Percentiles rank a stretch among this genome's conserved stretches.
phyloP scores from a whole-genome alignment of 2,113 vertebrate species.

The Gracilinanus agilis region DNA sequence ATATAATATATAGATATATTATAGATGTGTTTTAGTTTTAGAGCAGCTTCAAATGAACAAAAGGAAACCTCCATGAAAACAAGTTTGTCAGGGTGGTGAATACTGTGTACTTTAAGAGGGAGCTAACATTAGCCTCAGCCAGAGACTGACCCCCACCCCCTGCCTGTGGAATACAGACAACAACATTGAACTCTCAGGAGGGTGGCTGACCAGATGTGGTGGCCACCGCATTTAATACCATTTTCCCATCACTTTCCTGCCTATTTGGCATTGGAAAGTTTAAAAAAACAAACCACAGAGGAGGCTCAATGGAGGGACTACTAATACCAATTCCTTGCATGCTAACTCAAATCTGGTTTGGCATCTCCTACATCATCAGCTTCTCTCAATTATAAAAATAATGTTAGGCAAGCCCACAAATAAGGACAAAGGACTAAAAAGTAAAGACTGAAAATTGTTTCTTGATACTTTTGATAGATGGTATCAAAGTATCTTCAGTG shows the following conservation, averaged over 20 bases:
- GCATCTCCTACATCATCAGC: no score
- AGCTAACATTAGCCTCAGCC: slow-evolving; percentile 67
- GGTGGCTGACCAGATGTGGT: slow-evolving; percentile 63
- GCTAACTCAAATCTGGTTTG: no score
- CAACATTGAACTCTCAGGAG: slow-evolving; percentile 64
- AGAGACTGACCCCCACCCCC: slow-evolving; percentile 39
- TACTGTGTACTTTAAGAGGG: slow-evolving; percentile 94
- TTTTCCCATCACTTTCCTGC: slow-evolving; percentile 85
- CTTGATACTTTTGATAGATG: no score
- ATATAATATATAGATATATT: no score
- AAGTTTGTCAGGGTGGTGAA: slow-evolving; percentile 90
- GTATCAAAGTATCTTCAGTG: no score
- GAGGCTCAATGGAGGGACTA: no score
- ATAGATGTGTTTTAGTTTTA: slow-evolving; percentile 90
- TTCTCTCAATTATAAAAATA: no score
- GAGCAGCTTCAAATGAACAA: slow-evolving; percentile 87
- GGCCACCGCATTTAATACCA: slow-evolving; percentile 67
- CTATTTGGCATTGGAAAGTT: slow-evolving; percentile 78
- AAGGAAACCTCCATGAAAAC: slow-evolving; percentile 89
- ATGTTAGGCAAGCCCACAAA: no score
- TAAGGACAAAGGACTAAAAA: no score
- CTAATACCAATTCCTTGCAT: no score
- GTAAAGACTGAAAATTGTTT: no score
- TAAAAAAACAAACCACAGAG: no score
- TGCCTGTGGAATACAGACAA: slow-evolving; percentile 5